Evolutionary conservation across 1,140 invertebrate species (phyloP).

Genomic region (Nasonia longicornis): DNA sequence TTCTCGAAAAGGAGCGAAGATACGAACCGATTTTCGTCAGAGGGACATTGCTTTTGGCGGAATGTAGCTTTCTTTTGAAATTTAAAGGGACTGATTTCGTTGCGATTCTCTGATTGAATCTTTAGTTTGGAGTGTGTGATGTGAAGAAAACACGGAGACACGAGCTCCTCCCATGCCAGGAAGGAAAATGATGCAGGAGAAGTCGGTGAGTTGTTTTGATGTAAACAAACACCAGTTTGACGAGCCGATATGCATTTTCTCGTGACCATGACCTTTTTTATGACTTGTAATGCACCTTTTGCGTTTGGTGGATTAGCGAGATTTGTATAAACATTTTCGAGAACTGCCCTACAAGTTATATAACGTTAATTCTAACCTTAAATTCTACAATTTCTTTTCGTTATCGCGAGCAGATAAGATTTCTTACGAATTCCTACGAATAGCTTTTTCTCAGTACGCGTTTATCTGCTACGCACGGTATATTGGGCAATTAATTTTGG

Average conservation of each 20-base stretch:
- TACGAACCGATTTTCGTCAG: neutral
- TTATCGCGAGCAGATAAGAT: constrained; percentile 39
- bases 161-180: neutral
- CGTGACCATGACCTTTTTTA: neutral
- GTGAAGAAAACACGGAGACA: neutral
- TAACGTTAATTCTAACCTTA: constrained; percentile 50
- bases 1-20: neutral
- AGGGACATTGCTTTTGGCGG: neutral
- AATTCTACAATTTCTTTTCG: constrained; percentile 31
- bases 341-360: constrained; percentile 30
- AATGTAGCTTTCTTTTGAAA: neutral
- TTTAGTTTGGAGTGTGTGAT: neutral
- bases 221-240: neutral
- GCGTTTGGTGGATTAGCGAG: neutral
- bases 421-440: constrained; percentile 31
- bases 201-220: constrained; percentile 47
- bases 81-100: neutral
- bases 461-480: constrained; percentile 22
- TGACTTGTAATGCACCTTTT: neutral
- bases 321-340: neutral
- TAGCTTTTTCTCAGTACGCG: constrained; percentile 20
- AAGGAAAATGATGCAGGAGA: constrained; percentile 55
- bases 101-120: neutral
- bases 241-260: neutral
- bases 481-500: constrained; percentile 15